Evolutionary conservation across 2,888 invertebrate genomes (phyloP).

Genomic region (Dasypogon diadema): DNA sequence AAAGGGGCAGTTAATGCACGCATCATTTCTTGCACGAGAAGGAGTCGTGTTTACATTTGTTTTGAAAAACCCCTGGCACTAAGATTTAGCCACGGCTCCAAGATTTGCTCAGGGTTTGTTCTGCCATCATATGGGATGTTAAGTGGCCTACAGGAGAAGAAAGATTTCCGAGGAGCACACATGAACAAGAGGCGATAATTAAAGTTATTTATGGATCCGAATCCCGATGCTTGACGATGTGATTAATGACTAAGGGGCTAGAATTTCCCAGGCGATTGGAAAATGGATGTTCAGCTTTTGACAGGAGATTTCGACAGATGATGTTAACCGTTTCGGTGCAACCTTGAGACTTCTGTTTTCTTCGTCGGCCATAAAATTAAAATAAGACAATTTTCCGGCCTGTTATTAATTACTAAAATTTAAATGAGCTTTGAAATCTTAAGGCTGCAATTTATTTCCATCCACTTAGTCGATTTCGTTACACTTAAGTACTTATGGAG

Average conservation of each 20-base stretch:
- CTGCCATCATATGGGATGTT: neutral
- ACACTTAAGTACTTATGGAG: neutral
- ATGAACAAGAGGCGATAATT: constrained; percentile 9
- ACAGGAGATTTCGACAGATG: constrained; percentile 14
- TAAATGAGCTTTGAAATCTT: neutral
- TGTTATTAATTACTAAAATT: neutral
- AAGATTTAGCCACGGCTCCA: constrained; percentile 16
- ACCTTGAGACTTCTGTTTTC: too few relatives aligned
- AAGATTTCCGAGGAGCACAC: neutral
- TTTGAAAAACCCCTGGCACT: neutral
- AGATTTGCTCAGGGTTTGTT: neutral
- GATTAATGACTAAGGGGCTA: constrained; percentile 27
- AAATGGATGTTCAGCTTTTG: neutral
- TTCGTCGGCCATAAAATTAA: neutral
- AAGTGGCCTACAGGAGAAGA: neutral
- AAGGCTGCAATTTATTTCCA: neutral
- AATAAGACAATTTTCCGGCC: neutral
- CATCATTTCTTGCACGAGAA: constrained; percentile 46
- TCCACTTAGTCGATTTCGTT: neutral
- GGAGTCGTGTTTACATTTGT: neutral
- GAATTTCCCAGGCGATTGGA: neutral
- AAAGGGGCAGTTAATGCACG: constrained; percentile 50
- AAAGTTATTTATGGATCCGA: constrained; percentile 41
- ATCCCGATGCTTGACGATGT: constrained; percentile 18
- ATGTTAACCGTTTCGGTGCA: neutral